Evolutionary conservation across 64 coral and sea anemone species (phyloP).

Genomic region (Dendronephthya gigantea): DNA sequence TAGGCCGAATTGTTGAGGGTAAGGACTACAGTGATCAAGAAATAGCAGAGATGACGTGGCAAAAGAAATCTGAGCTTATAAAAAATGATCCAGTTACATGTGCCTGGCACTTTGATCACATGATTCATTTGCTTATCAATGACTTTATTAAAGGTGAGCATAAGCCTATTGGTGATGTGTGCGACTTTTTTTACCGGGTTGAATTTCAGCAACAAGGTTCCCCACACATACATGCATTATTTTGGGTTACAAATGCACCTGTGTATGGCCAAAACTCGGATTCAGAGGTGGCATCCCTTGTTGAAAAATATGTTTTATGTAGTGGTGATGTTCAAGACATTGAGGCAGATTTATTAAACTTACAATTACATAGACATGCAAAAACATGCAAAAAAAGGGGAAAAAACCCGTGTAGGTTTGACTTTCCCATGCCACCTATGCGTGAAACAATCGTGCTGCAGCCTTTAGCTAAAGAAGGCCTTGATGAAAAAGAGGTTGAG

Average conservation of each 20-base stretch:
- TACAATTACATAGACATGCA: slow-evolving; percentile 24
- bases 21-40: background rate
- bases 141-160: background rate
- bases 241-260: background rate
- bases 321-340: too few species aligned
- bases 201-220: background rate
- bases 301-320: background rate
- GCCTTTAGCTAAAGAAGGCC: background rate
- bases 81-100: background rate
- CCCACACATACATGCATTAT: background rate
- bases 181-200: background rate
- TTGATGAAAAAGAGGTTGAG: background rate
- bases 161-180: background rate
- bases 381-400: slow-evolving; percentile 15
- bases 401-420: background rate
- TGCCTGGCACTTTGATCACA: background rate
- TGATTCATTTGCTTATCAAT: background rate
- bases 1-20: background rate
- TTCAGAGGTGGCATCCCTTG: background rate
- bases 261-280: background rate
- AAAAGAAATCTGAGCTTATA: slow-evolving; percentile 2
- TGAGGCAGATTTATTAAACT: too few species aligned
- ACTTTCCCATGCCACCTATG: slow-evolving; percentile 10
- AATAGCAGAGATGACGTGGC: slow-evolving; percentile 41
- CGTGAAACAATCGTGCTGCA: slow-evolving; percentile 16